These are phyloP conservation scores for Octomys mimax DNA, from an alignment of 2,797 vertebrate genomes.

Conservation along the genomic window DNA sequence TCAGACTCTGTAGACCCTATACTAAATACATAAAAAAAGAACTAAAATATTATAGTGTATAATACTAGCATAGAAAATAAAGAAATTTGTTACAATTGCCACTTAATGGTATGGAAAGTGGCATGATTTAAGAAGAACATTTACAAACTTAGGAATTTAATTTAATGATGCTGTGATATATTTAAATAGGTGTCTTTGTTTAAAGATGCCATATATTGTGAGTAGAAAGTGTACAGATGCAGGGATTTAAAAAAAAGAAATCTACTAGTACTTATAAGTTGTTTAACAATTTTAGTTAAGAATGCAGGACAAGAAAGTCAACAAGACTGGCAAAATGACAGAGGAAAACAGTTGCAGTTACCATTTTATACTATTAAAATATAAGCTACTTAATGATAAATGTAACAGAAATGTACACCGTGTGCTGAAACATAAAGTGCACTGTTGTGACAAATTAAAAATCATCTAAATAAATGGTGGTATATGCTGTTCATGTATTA, in stretches of 20 bases:
- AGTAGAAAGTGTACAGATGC: neutral
- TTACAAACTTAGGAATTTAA: neutral
- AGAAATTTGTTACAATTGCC: neutral
- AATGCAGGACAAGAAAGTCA: neutral
- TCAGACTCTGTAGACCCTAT: too few species aligned
- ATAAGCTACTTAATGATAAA: neutral
- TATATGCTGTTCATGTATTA: neutral
- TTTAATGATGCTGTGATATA: neutral
- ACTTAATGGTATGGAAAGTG: neutral
- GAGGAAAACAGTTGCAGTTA: neutral
- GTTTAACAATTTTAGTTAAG: neutral
- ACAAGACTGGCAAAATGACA: neutral
- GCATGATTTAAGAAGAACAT: neutral
- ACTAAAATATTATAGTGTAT: neutral
- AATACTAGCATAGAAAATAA: neutral
- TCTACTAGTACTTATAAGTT: neutral
- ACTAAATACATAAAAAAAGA: neutral
- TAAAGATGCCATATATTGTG: neutral
- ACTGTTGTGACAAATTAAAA: neutral
- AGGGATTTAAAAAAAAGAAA: neutral
- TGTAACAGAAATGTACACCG: neutral
- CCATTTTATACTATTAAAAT: neutral
- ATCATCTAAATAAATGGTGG: neutral
- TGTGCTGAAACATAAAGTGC: neutral
- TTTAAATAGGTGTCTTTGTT: neutral